phyloP scores from a whole-genome alignment of 2,113 vertebrate species.

The Phyllopteryx taeniolatus region DNA sequence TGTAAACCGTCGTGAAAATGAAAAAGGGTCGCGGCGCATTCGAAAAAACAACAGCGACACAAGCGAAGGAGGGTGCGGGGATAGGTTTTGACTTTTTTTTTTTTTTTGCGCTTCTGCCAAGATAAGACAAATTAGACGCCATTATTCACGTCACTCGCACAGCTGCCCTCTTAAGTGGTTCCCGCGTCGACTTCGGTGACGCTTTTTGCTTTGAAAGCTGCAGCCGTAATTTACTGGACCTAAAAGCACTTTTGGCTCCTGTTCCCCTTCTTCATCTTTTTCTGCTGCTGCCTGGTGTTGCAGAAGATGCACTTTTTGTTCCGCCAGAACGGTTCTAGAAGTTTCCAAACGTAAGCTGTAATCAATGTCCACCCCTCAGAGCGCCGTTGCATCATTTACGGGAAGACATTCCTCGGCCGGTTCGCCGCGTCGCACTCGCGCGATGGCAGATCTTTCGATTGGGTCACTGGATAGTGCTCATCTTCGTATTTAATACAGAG shows the following conservation, averaged over 20 bases:
- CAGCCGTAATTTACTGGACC: slow-evolving; percentile 68
- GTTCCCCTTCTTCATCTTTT: slow-evolving; percentile 11
- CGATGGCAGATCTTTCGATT: background rate
- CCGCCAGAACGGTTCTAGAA: background rate
- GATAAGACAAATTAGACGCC: slow-evolving; percentile 77
- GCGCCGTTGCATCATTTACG: slow-evolving; percentile 25
- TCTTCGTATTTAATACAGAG: background rate
- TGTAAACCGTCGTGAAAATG: slow-evolving; percentile 53
- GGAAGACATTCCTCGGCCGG: slow-evolving; percentile 10
- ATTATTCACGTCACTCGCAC: slow-evolving; percentile 73
- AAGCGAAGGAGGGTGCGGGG: slow-evolving; percentile 52
- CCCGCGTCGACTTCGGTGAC: slow-evolving; percentile 71
- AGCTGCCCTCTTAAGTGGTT: slow-evolving; percentile 76
- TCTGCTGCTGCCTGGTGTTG: slow-evolving; percentile 17
- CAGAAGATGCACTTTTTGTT: slow-evolving; percentile 31
- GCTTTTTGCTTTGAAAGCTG: slow-evolving; percentile 74
- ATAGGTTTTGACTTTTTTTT: background rate
- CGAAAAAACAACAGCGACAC: slow-evolving; percentile 53
- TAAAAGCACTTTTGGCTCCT: slow-evolving; percentile 59
- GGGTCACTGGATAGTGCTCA: background rate
- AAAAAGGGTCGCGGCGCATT: slow-evolving; percentile 32
- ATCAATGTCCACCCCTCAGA: slow-evolving; percentile 8
- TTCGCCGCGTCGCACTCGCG: background rate
- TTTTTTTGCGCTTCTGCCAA: slow-evolving; percentile 52
- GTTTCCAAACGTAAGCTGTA: slow-evolving; percentile 12